Base-by-base conservation (phyloP, 2,797 vertebrate species). In the Lemur catta region DNA sequence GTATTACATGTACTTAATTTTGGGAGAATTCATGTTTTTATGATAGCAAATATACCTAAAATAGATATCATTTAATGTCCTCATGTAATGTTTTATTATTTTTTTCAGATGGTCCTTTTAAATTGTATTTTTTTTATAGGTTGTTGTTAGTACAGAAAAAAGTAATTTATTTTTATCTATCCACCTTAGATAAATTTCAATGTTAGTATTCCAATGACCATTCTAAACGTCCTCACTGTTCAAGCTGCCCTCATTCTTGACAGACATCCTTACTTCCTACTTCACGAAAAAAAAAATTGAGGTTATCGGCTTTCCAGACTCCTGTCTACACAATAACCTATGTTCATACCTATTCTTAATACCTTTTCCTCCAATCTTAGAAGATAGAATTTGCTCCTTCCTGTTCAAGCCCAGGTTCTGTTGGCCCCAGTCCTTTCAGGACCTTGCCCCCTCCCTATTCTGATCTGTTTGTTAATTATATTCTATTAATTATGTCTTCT, bases 1-100 rank as follows among this genome's bases (percentile, higher is more conserved):
- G 14, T 79, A 71, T 79, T 84, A 69, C 59, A 91, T 55, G 71
- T 88, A 41, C 72, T 93, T 63, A 80, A 61, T 88, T 89, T 92
- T 7, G 61, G 75, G 50, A 89, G 28, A 55, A 81, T 38, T 88
- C 14, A 80, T 48, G 26, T 43, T 88, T 78, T 88, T 91, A 61
- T 71, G 4, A 43, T 69, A 93, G 30, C 93, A 67, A 48, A 59
- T 84, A 48, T 84, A 69, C 80, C 59, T 93, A 89, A 84, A 88
- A 91, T 20, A 87, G 71, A 28, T 52, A 43, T 46, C 81, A 57
- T 65, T 69, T 79, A 61, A 79, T 63, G 13, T 75, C 18, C 22
- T 86, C 78, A 38, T 50, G 1, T 87, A 81, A 65, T 28, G 35
- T 63, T 67, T 38, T 43, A 71, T 22, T 71, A 28, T 52, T 91